Conservation (phyloP, 2,888 invertebrate genomes). For the Tholera decimalis region DNA sequence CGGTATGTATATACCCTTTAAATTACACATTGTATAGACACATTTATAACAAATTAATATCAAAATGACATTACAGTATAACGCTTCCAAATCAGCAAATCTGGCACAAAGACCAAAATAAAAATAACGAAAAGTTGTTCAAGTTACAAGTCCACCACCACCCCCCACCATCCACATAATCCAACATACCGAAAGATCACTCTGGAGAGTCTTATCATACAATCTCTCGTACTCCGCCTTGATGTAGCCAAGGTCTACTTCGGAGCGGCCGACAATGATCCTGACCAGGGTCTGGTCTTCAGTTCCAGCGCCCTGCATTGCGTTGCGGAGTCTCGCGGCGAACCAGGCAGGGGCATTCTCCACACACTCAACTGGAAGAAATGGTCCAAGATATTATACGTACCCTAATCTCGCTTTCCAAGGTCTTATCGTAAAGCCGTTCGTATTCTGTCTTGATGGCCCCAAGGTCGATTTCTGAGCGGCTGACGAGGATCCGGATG, state of each 20-base stretch:
- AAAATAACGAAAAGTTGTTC: background rate
- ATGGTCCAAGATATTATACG: slow-evolving; percentile 62
- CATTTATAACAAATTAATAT: too few relatives aligned
- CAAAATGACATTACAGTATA: background rate
- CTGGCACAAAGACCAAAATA: background rate
- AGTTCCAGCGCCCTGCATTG: slow-evolving; percentile 94
- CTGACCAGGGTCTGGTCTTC: slow-evolving; percentile 93
- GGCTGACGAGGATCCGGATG: slow-evolving; percentile 93
- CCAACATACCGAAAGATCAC: slow-evolving; percentile 91
- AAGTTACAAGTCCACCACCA: slow-evolving; percentile 21
- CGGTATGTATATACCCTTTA: too few relatives aligned
- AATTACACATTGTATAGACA: too few relatives aligned
- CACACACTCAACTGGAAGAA: slow-evolving; percentile 93
- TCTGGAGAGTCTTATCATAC: slow-evolving; percentile 93
- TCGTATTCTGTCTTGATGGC: slow-evolving; percentile 94
- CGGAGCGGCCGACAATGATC: slow-evolving; percentile 93
- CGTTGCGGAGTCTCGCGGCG: slow-evolving; percentile 92
- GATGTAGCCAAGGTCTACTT: slow-evolving; percentile 93
- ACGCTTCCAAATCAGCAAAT: slow-evolving; percentile 17
- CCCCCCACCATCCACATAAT: slow-evolving; percentile 30
- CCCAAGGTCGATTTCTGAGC: slow-evolving; percentile 93
- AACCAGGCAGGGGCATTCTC: slow-evolving; percentile 94
- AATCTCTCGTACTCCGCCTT: slow-evolving; percentile 93
- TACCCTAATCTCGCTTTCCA: slow-evolving; percentile 93
- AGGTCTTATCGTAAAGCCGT: slow-evolving; percentile 93